A percentile compares a stretch with the other conserved stretches of the same genome.
phyloP scores from a whole-genome alignment of 2,888 invertebrate genomes.

The Chrysolina americana region DNA sequence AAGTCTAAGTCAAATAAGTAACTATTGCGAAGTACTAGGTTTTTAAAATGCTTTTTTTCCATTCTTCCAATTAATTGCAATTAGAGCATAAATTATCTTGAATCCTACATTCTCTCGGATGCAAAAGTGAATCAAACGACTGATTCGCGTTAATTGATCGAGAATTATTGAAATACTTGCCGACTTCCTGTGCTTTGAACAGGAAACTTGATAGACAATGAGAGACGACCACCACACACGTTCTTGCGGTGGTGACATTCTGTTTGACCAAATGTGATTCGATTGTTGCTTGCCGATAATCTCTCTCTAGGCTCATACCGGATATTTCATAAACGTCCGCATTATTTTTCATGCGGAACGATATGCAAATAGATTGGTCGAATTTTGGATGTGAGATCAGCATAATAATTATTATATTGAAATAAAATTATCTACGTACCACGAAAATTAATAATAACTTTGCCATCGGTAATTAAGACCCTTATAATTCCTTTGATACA shows the following conservation, averaged over 20 bases:
- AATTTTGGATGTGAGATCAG: too few species aligned
- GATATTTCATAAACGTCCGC: background rate
- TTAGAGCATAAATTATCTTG: background rate
- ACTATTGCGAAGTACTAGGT: too few species aligned
- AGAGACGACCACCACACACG: background rate
- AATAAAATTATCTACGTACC: too few species aligned
- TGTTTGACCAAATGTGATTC: background rate
- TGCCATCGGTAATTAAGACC: too few species aligned
- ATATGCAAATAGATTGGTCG: too few species aligned
- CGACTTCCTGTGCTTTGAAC: background rate
- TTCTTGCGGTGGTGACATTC: constrained; percentile 8
- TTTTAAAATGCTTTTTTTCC: too few species aligned
- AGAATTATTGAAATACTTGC: background rate
- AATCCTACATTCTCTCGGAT: background rate
- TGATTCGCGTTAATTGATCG: background rate
- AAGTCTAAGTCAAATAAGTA: too few species aligned
- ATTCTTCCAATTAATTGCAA: too few species aligned
- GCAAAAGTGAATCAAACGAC: background rate
- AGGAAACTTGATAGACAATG: constrained; percentile 1
- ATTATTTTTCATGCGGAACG: too few species aligned
- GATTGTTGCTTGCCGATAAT: background rate
- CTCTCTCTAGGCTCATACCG: background rate
- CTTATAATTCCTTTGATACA: too few species aligned
- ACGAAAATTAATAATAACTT: too few species aligned
- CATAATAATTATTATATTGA: too few species aligned